A percentile compares a stretch with the other conserved stretches of the same genome.
Evolutionary conservation across 2,797 vertebrate genomes (phyloP).

Genomic region (Phylloscopus collybita): DNA sequence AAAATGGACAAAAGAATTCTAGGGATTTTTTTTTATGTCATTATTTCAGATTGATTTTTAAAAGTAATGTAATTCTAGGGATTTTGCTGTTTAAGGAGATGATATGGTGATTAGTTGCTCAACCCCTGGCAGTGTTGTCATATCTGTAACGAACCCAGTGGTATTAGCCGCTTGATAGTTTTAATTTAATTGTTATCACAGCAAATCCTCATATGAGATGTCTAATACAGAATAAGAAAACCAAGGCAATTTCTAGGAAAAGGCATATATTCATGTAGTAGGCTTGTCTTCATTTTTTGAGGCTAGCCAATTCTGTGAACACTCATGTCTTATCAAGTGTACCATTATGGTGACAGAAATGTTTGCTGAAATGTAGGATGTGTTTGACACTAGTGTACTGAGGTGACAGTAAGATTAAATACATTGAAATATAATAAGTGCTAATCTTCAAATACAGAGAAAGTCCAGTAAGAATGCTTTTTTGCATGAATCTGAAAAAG

Average conservation of each 20-base stretch:
- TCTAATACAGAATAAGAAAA: neutral
- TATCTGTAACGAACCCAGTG: neutral
- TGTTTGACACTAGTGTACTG: conserved; percentile 15
- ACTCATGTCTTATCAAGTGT: neutral
- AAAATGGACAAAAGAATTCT: neutral
- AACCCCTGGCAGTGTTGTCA: neutral
- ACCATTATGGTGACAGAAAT: neutral
- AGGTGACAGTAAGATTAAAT: conserved; percentile 51
- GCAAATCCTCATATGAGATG: neutral
- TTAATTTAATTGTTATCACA: conserved; percentile 1
- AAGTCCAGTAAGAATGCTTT: neutral
- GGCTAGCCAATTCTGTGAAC: neutral
- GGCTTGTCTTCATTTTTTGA: neutral
- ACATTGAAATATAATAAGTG: neutral
- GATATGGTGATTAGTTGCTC: neutral
- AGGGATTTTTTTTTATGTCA: neutral
- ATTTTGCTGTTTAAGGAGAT: neutral
- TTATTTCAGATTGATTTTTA: neutral
- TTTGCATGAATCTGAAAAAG: neutral
- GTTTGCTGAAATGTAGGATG: conserved; percentile 28
- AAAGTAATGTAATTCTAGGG: neutral
- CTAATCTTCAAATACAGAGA: conserved; percentile 1
- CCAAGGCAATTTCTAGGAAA: conserved; percentile 11
- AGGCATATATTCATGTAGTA: neutral
- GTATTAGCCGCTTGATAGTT: neutral